These are phyloP conservation scores for Chymomyza procnemis DNA, from an alignment of 2,888 invertebrate species.

Conservation along the genomic window DNA sequence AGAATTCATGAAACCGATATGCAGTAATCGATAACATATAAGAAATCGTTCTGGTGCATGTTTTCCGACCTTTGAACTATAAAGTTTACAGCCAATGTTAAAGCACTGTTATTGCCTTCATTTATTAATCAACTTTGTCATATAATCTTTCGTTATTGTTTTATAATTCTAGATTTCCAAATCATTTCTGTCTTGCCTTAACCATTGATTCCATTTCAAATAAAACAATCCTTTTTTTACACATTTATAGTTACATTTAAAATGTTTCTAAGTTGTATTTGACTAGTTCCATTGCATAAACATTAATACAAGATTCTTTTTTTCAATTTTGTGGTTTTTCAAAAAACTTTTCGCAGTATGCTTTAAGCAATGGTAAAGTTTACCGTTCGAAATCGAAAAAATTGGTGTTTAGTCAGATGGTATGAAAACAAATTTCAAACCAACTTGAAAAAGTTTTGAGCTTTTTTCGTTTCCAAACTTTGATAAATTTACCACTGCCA, in stretches of 20 bases:
- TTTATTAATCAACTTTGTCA: too few relatives aligned
- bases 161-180: too few relatives aligned
- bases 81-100: too few relatives aligned
- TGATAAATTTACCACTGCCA: slow-evolving; percentile 11
- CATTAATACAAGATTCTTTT: slow-evolving; percentile 67
- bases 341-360: slow-evolving; percentile 34
- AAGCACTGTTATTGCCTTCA: too few relatives aligned
- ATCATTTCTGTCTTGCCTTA: not conserved
- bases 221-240: slow-evolving; percentile 31
- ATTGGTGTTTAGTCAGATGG: slow-evolving; percentile 69
- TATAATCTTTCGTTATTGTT: too few relatives aligned
- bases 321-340: slow-evolving; percentile 25
- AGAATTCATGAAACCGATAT: too few relatives aligned
- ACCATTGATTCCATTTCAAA: not conserved
- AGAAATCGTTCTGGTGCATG: too few relatives aligned
- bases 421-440: slow-evolving; percentile 11
- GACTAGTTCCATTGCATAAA: slow-evolving; percentile 75
- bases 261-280: slow-evolving; percentile 75
- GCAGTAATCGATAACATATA: too few relatives aligned
- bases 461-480: slow-evolving; percentile 51
- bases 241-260: slow-evolving; percentile 72
- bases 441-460: slow-evolving; percentile 58
- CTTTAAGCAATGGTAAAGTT: slow-evolving; percentile 51
- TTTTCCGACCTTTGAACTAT: too few relatives aligned
- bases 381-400: slow-evolving; percentile 53